phyloP scores from a whole-genome alignment of 2,113 vertebrate species.

The Oryzias curvinotus region DNA sequence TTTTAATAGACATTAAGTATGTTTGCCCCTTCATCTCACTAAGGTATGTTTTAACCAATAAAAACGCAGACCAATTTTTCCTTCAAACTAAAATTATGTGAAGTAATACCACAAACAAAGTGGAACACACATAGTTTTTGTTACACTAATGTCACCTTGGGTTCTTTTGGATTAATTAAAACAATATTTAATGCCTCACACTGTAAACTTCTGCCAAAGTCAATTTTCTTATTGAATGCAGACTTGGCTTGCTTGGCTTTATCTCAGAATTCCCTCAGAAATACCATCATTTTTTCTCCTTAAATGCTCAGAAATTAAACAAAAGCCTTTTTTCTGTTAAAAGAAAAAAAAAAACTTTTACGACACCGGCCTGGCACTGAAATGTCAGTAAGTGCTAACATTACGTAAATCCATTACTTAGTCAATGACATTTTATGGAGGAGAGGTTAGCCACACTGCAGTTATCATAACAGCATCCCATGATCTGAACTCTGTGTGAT shows the following conservation, averaged over 20 bases:
- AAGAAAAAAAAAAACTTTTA: slow-evolving; percentile 41
- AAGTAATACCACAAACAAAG: too few species aligned
- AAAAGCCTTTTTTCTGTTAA: slow-evolving; percentile 57
- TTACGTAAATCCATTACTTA: slow-evolving; percentile 83
- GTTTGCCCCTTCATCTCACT: too few species aligned
- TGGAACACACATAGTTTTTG: too few species aligned
- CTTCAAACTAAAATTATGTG: too few species aligned
- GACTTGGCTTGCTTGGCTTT: slow-evolving; percentile 17
- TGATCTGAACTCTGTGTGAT: slow-evolving; percentile 80
- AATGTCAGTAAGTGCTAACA: slow-evolving; percentile 81
- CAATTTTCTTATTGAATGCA: slow-evolving; percentile 28
- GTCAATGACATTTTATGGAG: slow-evolving; percentile 79
- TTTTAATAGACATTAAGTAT: too few species aligned
- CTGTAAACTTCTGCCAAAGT: slow-evolving; percentile 47
- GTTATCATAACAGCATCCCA: slow-evolving; percentile 78
- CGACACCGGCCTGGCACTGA: slow-evolving; percentile 65
- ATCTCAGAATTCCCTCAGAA: slow-evolving; percentile 23
- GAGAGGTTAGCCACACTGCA: slow-evolving; percentile 76
- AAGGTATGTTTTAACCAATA: too few species aligned
- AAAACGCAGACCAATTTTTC: too few species aligned
- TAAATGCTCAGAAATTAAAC: slow-evolving; percentile 55
- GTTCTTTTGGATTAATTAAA: slow-evolving; percentile 25
- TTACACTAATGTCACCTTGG: too few species aligned
- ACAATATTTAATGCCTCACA: slow-evolving; percentile 31
- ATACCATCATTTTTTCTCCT: slow-evolving; percentile 37